Conservation (phyloP, 2,888 invertebrate genomes). For the Dugesia japonica region DNA sequence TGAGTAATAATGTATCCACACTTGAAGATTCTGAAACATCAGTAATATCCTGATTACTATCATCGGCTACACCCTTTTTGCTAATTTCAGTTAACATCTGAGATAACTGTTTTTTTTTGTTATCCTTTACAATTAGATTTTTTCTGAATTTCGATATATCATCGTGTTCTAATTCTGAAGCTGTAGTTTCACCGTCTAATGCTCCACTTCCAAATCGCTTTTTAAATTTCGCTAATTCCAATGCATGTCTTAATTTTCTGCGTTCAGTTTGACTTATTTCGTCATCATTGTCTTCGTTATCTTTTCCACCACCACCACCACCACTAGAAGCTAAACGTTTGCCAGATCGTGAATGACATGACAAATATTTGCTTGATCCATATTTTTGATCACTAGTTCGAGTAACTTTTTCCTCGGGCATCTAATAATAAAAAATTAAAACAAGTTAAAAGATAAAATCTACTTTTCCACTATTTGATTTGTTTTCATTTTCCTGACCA, state of each 20-base stretch:
- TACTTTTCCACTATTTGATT: neutral
- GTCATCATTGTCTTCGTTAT: neutral
- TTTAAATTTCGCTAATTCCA: neutral
- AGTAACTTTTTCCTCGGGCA: neutral
- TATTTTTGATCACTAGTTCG: neutral
- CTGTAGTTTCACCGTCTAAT: neutral
- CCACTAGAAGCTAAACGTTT: neutral
- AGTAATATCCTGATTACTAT: neutral
- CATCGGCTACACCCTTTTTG: neutral
- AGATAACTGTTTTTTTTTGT: neutral
- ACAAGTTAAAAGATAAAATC: neutral
- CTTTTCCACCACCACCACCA: neutral
- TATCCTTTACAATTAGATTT: neutral
- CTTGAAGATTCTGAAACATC: conserved; percentile 7
- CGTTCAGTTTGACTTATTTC: neutral
- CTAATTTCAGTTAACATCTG: neutral
- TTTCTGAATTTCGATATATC: neutral
- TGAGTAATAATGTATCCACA: neutral
- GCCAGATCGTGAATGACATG: neutral
- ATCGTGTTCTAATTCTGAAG: conserved; percentile 15
- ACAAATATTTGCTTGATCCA: neutral
- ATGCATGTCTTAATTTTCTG: neutral
- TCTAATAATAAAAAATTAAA: neutral
- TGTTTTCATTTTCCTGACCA: neutral
- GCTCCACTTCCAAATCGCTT: neutral